phyloP scores from a whole-genome alignment of 53 echinoderm and acorn worm species.

The Paracentrotus lividus region DNA sequence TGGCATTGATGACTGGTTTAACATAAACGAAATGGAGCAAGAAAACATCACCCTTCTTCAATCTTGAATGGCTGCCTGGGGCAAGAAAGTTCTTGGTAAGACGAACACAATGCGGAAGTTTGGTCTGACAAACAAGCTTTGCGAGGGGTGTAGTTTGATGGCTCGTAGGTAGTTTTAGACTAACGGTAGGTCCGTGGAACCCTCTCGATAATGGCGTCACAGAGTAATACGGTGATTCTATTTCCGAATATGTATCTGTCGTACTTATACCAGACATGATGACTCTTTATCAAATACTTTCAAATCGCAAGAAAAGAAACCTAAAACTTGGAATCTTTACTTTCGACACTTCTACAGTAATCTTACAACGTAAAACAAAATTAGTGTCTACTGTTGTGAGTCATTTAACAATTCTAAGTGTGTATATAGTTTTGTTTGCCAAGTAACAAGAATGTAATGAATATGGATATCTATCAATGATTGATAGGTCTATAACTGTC shows the following conservation, averaged over 20 bases:
- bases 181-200: neutral
- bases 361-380: neutral
- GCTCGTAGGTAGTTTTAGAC: neutral
- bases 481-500: neutral
- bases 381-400: too few relatives aligned
- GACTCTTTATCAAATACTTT: neutral
- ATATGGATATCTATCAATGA: neutral
- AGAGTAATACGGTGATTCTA: neutral
- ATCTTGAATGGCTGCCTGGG: constrained; percentile 35
- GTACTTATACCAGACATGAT: neutral
- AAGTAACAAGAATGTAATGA: neutral
- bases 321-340: neutral
- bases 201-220: neutral
- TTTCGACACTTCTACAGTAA: neutral
- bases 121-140: constrained; percentile 11
- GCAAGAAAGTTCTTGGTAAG: constrained; percentile 58
- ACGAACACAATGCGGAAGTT: constrained; percentile 70
- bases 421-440: too few relatives aligned
- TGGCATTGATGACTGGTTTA: constrained; percentile 67
- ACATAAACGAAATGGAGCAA: constrained; percentile 72
- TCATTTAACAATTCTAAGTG: too few relatives aligned
- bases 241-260: neutral
- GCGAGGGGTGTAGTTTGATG: neutral
- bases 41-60: constrained; percentile 72
- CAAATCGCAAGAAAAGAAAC: neutral